Base-by-base conservation (phyloP, 2,888 invertebrate species). In the Dicyrtoma fusca region DNA sequence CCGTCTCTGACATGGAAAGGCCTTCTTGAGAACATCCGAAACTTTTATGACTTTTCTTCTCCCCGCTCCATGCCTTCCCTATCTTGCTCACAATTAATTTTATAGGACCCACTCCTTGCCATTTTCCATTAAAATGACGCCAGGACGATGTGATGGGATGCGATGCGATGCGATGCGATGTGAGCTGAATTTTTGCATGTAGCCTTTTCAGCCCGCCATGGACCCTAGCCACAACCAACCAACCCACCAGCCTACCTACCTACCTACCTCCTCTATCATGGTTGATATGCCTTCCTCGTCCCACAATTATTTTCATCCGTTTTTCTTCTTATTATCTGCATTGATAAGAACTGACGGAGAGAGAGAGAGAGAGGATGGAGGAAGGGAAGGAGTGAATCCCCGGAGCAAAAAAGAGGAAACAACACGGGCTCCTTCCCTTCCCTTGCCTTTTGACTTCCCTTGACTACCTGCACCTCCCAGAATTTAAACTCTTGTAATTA, bases 71-170 rank as follows among this genome's bases (percentile, higher is more conserved):
- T 47, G 63, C 44, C 63, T 63, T 25, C 42, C 63, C 75, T 78
- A 75, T 77, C 78, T 78, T 76, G 57, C 74, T 77, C 77, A 78
- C 79, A 80, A 80, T 80, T 80, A 80, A 80, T 80, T 80, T 80
- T 80, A 80, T 77, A 80, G 78, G 77, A 74, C 77, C 75, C 57
- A 75, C 75, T 77, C 78, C 76, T 79, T 78, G 79, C 77, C 79
- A 79, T 77, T 76, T 78, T 77, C 78, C 80, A 80, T 80, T 80
- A 80, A 79, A 80, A 80, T 80, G 77, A 78, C 76, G 76, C 78
- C 73, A 69, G 71, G 73, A 63, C 70, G 71, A n/a, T n/a, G n/a
- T n/a, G n/a, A n/a, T n/a, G n/a, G n/a, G n/a, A n/a, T n/a, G n/a
- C 34, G 34, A 34, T 34, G 34, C 8, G 34, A 34, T 34, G 34